Base-by-base conservation (phyloP, 92 coral and sea anemone species). In the Bergia puertoricense region DNA sequence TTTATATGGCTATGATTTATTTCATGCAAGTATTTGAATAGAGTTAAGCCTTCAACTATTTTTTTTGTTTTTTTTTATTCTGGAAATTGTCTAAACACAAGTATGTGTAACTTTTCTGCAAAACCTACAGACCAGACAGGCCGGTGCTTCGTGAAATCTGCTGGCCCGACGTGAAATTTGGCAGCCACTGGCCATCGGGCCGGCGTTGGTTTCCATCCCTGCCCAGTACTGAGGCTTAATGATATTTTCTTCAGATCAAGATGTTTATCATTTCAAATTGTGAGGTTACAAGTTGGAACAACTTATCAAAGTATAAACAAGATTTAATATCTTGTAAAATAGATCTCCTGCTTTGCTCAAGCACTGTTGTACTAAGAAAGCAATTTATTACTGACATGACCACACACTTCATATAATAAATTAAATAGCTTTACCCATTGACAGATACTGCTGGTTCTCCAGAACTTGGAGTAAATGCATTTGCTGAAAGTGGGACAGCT, bases 401-500 rank as follows among this genome's bases (percentile, higher is more conserved):
- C 8, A 20, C 69, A 62, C 20, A 62, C 3, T 16, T 18, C 69
- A 62, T 76, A 2, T 18, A 8, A 16, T 20, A 76, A 39, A 76
- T 8, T 23, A 8, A 42, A 15, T 76, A 1, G 8, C 30, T 90
- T 92, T 89, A 95, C 98, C 96, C 98, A 89, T 95, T 95, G 5
- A 93, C 90, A 56, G 96, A 40, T 85, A 91, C 40, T 71, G 79
- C 88, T 84, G 66, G 80, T 79, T 91, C 93, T 23, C 91, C 91
- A 69, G 79, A 36, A 20, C 66, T 89, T 22, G 88, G 86, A 37
- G 98, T 84, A 77, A 93, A 80, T 50, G 98, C 81, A 89, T 91
- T 95, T n/a, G 96, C 94, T 88, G 93, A 88, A 38, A 95, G 81
- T 69, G 98, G 98, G 36, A 95, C 98, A 86, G 96, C 98, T 83